Base-by-base conservation (phyloP, 2,888 invertebrate species). In the Eristalis arbustorum region DNA sequence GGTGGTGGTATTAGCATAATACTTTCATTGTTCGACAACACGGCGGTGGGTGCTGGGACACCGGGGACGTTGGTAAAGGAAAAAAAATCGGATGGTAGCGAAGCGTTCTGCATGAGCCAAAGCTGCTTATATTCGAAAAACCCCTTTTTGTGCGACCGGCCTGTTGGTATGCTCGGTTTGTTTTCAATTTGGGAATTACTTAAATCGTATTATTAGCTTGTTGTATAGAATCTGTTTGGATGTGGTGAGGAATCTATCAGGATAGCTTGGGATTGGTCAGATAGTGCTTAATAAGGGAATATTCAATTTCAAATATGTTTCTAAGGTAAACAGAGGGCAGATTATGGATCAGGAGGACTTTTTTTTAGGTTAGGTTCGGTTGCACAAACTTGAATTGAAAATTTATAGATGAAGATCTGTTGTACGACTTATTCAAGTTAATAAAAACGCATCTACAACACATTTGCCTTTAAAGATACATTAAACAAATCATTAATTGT, bases 1-100 rank as follows among this genome's bases (percentile, higher is more conserved):
- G 77, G 63, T 87, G 68, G 87, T 72, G 71, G 83, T 83, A 87
- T 87, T 87, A 87, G 79, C 83, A 87, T 87, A 87, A 87, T 87
- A 79, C 87, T 87, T 87, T 87, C 74, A 87, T 87, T 87, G 87
- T 87, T 87, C 75, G 57, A 69, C 56, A 72, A 72, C n/a, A 83
- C 75, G 66, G 25, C 42, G 68, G 63, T 31, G n/a, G 57, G 34
- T 71, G 25, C 25, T 13, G 28, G 42, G 14, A 68, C 10, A 34
- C 59, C 73, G 68, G 76, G 84, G 69, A 63, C 56, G 25, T 56
- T 75, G 74, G 67, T 57, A 64, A 40, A 69, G 77, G 62, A 67
- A 68, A 76, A 68, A 76, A 74, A 62, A 84, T 84, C 79, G 64
- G 80, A 76, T 68, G 61, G 63, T 62, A 76, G 62, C 61, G 73